These are phyloP conservation scores for Bombus impatiens DNA, from an alignment of 1,140 invertebrate genomes.

Conservation along the genomic window DNA sequence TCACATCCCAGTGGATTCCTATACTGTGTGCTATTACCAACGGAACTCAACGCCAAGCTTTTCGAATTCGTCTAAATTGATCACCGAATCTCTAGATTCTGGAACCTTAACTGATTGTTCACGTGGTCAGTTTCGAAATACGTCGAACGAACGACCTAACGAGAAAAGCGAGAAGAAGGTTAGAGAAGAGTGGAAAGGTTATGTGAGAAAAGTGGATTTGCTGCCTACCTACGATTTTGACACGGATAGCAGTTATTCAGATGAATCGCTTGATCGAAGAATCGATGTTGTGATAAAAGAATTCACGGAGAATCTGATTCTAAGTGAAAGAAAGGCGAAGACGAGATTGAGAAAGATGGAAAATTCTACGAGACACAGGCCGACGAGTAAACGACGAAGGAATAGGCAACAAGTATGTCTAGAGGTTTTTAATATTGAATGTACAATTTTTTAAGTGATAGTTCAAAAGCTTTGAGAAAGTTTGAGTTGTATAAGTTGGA, in stretches of 20 bases:
- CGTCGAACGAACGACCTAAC: neutral
- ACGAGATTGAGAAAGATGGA: conserved; percentile 45
- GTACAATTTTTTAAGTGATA: too few species aligned
- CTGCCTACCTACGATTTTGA: conserved; percentile 46
- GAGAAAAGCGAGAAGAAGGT: neutral
- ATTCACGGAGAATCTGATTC: conserved; percentile 75
- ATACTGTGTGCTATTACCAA: neutral
- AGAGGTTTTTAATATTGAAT: neutral
- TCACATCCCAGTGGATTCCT: neutral
- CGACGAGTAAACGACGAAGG: neutral
- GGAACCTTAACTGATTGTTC: conserved; percentile 68
- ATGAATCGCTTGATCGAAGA: conserved; percentile 64
- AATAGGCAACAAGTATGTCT: neutral
- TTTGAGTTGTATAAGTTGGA: neutral
- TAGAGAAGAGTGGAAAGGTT: neutral
- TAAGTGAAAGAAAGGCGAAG: conserved; percentile 70
- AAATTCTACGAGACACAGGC: conserved; percentile 1
- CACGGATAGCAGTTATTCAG: conserved; percentile 57
- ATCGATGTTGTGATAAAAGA: conserved; percentile 72
- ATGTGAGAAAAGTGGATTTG: neutral
- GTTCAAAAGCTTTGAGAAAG: neutral
- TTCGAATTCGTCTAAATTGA: conserved; percentile 16
- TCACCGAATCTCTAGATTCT: conserved; percentile 72
- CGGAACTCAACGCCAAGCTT: neutral
- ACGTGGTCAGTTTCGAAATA: conserved; percentile 1